A percentile compares a stretch with the other conserved stretches of the same genome.
These are phyloP conservation scores for Chionodraco myersi DNA, from an alignment of 2,113 vertebrate species.

Conservation along the genomic window DNA sequence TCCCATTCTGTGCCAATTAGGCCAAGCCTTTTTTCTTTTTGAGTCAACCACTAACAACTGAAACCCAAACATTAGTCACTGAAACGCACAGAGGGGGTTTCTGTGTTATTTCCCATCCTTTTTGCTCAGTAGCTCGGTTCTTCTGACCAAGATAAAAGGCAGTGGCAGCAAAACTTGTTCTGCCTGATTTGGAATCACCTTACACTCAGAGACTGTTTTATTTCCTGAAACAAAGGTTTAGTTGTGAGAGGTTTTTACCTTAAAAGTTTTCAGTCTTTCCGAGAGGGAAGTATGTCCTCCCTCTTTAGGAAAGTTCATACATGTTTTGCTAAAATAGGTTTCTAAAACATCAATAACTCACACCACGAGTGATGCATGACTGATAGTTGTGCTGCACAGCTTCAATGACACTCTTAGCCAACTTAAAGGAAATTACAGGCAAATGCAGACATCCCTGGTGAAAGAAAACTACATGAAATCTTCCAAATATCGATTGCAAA, in stretches of 20 bases:
- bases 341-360: neutral
- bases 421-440: neutral
- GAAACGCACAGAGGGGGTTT: constrained; percentile 23
- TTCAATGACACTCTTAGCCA: neutral
- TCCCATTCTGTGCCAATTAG: constrained; percentile 23
- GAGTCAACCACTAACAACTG: constrained; percentile 43
- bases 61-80: constrained; percentile 62
- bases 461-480: neutral
- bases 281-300: neutral
- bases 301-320: neutral
- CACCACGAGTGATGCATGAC: neutral
- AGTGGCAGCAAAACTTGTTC: constrained; percentile 55
- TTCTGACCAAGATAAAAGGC: constrained; percentile 33
- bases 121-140: constrained; percentile 44
- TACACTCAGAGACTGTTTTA: neutral
- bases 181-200: constrained; percentile 43
- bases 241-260: constrained; percentile 12
- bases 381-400: neutral
- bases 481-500: neutral
- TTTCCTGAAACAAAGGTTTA: constrained; percentile 28
- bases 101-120: constrained; percentile 18
- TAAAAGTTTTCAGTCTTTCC: constrained; percentile 11
- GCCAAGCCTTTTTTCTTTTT: constrained; percentile 44
- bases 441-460: neutral
- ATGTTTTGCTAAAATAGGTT: neutral